Evolutionary conservation across 2,113 vertebrate species (phyloP).

Genomic region (Eulemur macaco): DNA sequence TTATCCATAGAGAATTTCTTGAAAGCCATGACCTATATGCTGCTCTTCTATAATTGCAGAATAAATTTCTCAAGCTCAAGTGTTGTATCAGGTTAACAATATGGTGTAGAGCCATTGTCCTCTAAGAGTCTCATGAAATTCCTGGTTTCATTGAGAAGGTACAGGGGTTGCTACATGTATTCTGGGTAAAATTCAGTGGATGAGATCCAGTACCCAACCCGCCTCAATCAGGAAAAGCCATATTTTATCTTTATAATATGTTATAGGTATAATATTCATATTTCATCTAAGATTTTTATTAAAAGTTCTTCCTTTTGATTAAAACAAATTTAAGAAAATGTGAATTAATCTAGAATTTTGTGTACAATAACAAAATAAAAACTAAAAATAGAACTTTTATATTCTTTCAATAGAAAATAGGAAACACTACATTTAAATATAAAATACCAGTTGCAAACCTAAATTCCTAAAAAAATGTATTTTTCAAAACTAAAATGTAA

Average conservation of each 20-base stretch:
- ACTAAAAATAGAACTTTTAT: neutral
- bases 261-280: neutral
- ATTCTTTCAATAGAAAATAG: neutral
- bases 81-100: neutral
- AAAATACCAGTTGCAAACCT: neutral
- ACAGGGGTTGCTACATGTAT: too few relatives aligned
- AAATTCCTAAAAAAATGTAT: neutral
- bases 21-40: neutral
- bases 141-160: neutral
- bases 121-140: neutral
- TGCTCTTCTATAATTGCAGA: neutral
- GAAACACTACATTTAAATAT: neutral
- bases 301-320: neutral
- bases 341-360: neutral
- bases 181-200: neutral
- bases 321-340: neutral
- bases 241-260: neutral
- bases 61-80: neutral
- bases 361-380: neutral
- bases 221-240: neutral
- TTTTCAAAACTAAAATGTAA: neutral
- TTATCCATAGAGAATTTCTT: neutral
- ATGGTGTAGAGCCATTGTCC: neutral
- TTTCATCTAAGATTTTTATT: neutral
- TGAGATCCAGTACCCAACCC: neutral